phyloP scores from a whole-genome alignment of 1,140 invertebrate genomes.

The Lepidostoma basale region DNA sequence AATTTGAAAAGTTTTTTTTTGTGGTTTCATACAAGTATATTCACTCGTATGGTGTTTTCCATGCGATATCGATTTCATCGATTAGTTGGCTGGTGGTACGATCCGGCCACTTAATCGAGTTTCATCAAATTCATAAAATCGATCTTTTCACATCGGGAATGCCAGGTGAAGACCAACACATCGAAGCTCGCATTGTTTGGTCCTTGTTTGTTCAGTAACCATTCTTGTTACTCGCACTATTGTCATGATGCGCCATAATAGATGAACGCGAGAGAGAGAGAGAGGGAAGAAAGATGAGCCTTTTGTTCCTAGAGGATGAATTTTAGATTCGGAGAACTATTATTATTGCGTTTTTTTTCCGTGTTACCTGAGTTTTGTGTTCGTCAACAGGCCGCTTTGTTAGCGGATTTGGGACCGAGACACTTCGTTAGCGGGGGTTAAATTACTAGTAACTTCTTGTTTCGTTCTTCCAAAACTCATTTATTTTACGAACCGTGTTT shows the following conservation, averaged over 20 bases:
- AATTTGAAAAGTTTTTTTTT: no score
- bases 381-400: constrained; percentile 29
- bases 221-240: constrained; percentile 40
- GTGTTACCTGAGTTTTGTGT: constrained; percentile 26
- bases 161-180: constrained; percentile 3
- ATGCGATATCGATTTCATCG: no score
- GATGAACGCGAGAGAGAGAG: constrained; percentile 23
- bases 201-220: constrained; percentile 40
- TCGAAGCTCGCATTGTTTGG: constrained; percentile 29
- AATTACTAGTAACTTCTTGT: no score
- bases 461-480: no score
- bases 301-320: constrained; percentile 39
- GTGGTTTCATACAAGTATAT: no score
- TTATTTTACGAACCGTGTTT: no score
- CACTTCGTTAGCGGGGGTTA: constrained; percentile 14
- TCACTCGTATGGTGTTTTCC: no score
- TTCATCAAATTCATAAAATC: neutral
- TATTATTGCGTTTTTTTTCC: constrained; percentile 40
- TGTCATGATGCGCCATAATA: constrained; percentile 34
- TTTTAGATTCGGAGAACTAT: constrained; percentile 35
- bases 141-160: neutral
- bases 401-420: constrained; percentile 5
- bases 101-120: neutral
- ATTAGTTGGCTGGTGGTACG: no score
- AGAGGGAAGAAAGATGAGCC: constrained; percentile 18